Base-by-base conservation (phyloP, 2,888 invertebrate species). In the Andrena fulva region DNA sequence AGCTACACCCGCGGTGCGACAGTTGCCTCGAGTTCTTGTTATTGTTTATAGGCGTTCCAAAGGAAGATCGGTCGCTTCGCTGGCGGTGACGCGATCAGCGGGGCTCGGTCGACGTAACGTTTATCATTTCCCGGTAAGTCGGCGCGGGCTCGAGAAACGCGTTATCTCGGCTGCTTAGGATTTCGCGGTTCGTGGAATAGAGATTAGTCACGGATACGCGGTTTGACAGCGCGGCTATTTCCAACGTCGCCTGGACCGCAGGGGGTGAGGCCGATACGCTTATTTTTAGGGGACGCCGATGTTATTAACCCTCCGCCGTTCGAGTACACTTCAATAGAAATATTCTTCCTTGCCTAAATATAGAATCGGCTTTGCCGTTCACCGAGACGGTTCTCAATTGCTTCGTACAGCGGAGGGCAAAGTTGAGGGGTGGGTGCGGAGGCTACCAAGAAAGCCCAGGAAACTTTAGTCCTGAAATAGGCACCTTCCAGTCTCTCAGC, bases 241-340 rank as follows among this genome's bases (percentile, higher is more conserved):
- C 77, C 35, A 89, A 84, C 85, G 56, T 7, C 62, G 62, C 35
- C 42, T 74, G 69, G 75, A 71, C 63, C 67, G 64, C 76, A 64
- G 78, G 82, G 77, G 78, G 82, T 66, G 80, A 62, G 77, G 76
- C 59, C 76, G 64, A 89, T 89, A 88, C 63, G 60, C 75, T 82
- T 92, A 92, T 92, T 92, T 92, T 91, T 92, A 90, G 91, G 89
- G 81, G 85, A 85, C 80, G 84, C 86, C 80, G 82, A 90, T 90
- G 91, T 92, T 92, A 90, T 92, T 91, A 91, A 92, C 89, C 91
- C 90, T 87, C 73, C 31, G n/a, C 62, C 27, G 64, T 77, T 80
- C 16, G 81, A 60, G 52, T 54, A 78, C 64, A 63, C 70, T 71
- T 84, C 64, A 0, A 73, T 77, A 70, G 66, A 24, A 74, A 73